Evolutionary conservation across 35 echinoderm and acorn worm genomes (phyloP).

Genomic region (Apostichopus japonicus): DNA sequence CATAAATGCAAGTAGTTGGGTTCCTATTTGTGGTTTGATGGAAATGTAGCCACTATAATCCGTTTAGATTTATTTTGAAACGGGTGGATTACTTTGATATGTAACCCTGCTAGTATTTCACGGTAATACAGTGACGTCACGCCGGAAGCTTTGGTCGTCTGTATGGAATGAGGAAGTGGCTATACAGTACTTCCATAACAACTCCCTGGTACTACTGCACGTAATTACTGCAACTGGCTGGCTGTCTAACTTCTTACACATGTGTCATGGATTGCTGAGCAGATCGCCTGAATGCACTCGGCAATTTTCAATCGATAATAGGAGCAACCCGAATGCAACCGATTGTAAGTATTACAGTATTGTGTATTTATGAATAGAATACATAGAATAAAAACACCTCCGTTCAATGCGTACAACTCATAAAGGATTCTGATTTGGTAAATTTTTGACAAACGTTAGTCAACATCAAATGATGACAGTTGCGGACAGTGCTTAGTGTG

Average conservation of each 20-base stretch:
- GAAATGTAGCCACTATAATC: no score
- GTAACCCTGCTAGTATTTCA: no score
- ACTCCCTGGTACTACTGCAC: no score
- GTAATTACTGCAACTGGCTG: background rate
- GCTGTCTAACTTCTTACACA: background rate
- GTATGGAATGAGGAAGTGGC: background rate
- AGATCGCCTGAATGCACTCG: background rate
- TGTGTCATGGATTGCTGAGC: background rate
- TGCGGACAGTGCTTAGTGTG: no score
- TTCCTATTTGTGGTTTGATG: no score
- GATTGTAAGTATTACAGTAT: background rate
- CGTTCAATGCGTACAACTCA: background rate
- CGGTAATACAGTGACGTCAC: background rate
- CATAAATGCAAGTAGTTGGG: no score
- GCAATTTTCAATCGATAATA: background rate
- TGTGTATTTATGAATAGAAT: background rate
- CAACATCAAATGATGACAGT: no score
- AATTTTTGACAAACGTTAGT: background rate
- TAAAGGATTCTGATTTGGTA: background rate
- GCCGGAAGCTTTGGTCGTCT: background rate
- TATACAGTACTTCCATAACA: background rate
- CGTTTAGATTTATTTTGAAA: no score
- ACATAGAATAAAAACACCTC: background rate
- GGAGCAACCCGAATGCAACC: background rate
- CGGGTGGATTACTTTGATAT: no score